phyloP scores from a whole-genome alignment of 2,113 vertebrate species.

The Nerophis ophidion region DNA sequence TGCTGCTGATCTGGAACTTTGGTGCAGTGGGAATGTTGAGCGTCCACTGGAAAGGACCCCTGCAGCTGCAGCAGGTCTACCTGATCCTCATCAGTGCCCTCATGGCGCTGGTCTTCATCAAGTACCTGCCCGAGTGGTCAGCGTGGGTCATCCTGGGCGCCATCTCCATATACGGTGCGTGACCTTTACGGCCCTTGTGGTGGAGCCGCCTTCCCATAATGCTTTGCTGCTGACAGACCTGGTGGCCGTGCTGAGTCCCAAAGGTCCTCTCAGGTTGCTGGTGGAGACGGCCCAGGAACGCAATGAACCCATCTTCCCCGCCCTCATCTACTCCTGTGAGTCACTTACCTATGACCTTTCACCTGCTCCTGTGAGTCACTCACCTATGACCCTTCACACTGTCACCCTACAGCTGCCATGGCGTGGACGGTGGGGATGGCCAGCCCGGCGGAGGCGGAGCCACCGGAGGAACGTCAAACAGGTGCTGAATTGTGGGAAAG shows the following conservation, averaged over 20 bases:
- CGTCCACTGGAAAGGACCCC: slow-evolving; percentile 96
- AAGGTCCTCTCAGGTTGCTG: slow-evolving; percentile 93
- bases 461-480: slow-evolving; percentile 12
- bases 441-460: slow-evolving; percentile 49
- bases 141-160: slow-evolving; percentile 96
- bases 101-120: slow-evolving; percentile 98
- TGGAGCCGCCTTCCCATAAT: neutral
- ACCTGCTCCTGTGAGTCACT: slow-evolving; percentile 91
- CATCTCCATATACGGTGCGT: slow-evolving; percentile 92
- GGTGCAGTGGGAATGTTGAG: slow-evolving; percentile 98
- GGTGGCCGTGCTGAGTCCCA: slow-evolving; percentile 92
- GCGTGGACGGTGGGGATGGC: slow-evolving; percentile 95
- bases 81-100: slow-evolving; percentile 99
- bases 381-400: neutral
- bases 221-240: slow-evolving; percentile 74
- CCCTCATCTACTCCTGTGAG: slow-evolving; percentile 98
- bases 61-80: slow-evolving; percentile 95
- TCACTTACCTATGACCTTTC: slow-evolving; percentile 33
- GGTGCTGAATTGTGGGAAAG: slow-evolving; percentile 12
- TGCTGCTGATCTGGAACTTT: slow-evolving; percentile 93
- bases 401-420: slow-evolving; percentile 81
- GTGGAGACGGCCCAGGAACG: slow-evolving; percentile 98
- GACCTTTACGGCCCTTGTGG: neutral
- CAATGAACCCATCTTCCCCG: slow-evolving; percentile 97
- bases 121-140: slow-evolving; percentile 98